Evolutionary conservation across 2,888 invertebrate species (phyloP), one percentile per base, ranked within the genome.

Genomic region (Leucoptera coffeella): DNA sequence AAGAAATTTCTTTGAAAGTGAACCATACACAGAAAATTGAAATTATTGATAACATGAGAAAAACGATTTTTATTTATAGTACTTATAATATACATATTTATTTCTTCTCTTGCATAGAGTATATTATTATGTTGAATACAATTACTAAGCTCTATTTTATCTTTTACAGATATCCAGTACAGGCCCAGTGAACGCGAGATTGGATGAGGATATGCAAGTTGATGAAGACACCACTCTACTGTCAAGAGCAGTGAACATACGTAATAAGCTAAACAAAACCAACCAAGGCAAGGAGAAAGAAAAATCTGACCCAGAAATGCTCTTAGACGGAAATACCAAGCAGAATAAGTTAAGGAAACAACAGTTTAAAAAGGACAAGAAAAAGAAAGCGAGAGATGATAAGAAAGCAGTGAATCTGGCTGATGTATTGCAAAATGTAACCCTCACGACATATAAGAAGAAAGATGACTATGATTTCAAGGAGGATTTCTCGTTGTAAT

Each of bases 301-400:
- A 15, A 80, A 78, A 45, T 30, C 39, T 2, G 80, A 86, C 50
- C 79, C 83, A 0, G 73, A 78, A 44, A 78, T 81, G 72, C 61
- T 73, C 25, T 47, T 86, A 26, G 83, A 84, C 48, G 87, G 87
- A 32, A 82, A 82, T 46, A 54, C 73, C 0, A 67, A 61, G 36
- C 50, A 45, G 15, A 69, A 69, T 29, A 53, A 64, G 38, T 19
- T 65, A 15, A 56, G 55, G 13, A 69, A 67, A 42, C 51, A 48
- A 32, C 75, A 78, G 34, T 80, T 81, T 32, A 84, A 84, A 39
- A 82, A 80, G 34, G 72, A 76, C 30, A 71, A 67, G 28, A 78
- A 78, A 47, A 73, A 69, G 31, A 64, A 52, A 30, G 53, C 56
- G 0, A 56, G 43, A 21, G 48, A 50, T 30, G 83, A 82, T 32